Conservation (phyloP, 2,888 invertebrate genomes). For the Cerceris ruficornis region DNA sequence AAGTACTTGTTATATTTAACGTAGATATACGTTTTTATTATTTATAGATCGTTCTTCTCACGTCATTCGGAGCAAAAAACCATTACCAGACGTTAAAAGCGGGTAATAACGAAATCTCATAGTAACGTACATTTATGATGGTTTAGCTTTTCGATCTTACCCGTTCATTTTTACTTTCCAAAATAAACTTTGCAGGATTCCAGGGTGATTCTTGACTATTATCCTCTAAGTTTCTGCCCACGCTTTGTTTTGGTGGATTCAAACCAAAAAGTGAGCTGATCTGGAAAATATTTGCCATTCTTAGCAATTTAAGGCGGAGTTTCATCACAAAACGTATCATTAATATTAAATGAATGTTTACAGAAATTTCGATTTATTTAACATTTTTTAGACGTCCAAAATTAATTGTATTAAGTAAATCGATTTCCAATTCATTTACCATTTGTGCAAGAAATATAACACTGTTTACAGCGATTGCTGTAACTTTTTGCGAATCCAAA, state of each 20-base stretch:
- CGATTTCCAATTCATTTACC: slow-evolving; percentile 82
- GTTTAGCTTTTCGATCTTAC: slow-evolving; percentile 74
- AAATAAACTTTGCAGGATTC: slow-evolving; percentile 85
- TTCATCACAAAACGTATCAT: too few species aligned
- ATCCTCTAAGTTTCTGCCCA: slow-evolving; percentile 29
- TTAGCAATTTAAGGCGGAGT: background rate
- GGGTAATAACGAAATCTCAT: too few species aligned
- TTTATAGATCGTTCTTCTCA: too few species aligned
- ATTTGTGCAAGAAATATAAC: slow-evolving; percentile 92
- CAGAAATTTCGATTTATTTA: too few species aligned
- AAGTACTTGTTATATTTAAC: background rate
- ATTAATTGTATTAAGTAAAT: too few species aligned
- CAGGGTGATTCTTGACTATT: slow-evolving; percentile 33
- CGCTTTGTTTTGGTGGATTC: slow-evolving; percentile 78
- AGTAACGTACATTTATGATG: too few species aligned
- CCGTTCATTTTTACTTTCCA: slow-evolving; percentile 84
- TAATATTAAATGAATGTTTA: too few species aligned
- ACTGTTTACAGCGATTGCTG: slow-evolving; percentile 92
- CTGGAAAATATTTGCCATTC: slow-evolving; percentile 81
- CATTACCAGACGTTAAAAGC: too few species aligned
- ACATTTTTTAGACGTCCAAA: too few species aligned
- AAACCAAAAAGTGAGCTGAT: slow-evolving; percentile 84
- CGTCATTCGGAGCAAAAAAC: too few species aligned
- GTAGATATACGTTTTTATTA: background rate
- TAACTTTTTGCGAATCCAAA: slow-evolving; percentile 89